Evolutionary conservation across 2,797 vertebrate genomes (phyloP).

Genomic region (Poecilia velifera): DNA sequence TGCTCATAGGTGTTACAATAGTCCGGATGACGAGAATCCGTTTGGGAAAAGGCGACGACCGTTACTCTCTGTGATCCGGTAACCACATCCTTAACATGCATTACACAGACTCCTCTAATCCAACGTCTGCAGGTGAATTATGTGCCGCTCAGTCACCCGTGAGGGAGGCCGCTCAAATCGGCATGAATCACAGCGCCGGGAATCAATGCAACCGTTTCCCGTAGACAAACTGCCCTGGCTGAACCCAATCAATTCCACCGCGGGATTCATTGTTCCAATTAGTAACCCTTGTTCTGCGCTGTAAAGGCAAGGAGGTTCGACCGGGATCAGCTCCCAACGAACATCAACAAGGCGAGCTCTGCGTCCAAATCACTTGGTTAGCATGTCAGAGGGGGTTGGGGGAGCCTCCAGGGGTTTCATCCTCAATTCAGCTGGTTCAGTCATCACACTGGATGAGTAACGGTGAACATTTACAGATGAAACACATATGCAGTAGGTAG

Average conservation of each 20-base stretch:
- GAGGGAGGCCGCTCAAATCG: constrained; percentile 33
- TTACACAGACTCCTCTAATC: neutral
- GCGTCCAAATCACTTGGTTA: constrained; percentile 60
- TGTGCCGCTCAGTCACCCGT: constrained; percentile 41
- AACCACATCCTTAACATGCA: neutral
- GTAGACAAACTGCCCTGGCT: constrained; percentile 49
- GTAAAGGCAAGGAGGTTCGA: constrained; percentile 35
- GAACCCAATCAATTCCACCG: constrained; percentile 67
- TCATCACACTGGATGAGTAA: constrained; percentile 8
- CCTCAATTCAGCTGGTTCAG: constrained; percentile 34
- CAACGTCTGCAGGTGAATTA: constrained; percentile 46
- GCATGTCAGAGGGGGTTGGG: constrained; percentile 6
- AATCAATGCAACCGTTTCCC: constrained; percentile 66
- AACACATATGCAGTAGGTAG: neutral
- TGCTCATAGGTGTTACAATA: no score
- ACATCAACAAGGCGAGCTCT: constrained; percentile 40
- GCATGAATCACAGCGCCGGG: constrained; percentile 60
- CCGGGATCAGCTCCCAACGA: constrained; percentile 41
- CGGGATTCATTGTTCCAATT: constrained; percentile 62
- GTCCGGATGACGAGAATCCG: neutral
- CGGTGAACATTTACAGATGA: neutral
- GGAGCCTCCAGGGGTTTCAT: neutral
- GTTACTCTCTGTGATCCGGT: neutral
- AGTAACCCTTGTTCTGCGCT: constrained; percentile 44
- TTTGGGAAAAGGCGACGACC: neutral